These are phyloP conservation scores for Nomada ferruginata DNA, from an alignment of 2,888 invertebrate genomes.

Conservation along the genomic window DNA sequence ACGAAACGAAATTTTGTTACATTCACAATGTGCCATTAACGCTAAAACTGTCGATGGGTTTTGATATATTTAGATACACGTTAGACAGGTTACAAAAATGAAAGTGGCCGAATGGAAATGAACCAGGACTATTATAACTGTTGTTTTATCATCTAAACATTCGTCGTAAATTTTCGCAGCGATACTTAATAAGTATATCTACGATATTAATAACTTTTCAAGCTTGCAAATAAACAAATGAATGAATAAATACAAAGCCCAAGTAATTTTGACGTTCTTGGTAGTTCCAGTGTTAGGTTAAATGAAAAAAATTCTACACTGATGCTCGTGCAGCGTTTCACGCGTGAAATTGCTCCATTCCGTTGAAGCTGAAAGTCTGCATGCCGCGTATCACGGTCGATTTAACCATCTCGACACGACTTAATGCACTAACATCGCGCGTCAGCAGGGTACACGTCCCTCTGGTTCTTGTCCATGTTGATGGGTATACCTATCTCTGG, in stretches of 20 bases:
- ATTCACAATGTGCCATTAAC: too few species aligned
- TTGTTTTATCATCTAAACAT: too few species aligned
- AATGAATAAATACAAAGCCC: not conserved
- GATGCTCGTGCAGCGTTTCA: not conserved
- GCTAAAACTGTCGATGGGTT: too few species aligned
- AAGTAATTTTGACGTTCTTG: not conserved
- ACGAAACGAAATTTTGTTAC: too few species aligned
- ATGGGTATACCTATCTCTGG: slow-evolving; percentile 40
- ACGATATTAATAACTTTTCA: too few species aligned
- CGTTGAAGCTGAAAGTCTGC: slow-evolving; percentile 6
- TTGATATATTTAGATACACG: too few species aligned
- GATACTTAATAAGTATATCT: too few species aligned
- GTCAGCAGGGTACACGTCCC: slow-evolving; percentile 31
- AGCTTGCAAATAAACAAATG: too few species aligned
- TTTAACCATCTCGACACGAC: not conserved
- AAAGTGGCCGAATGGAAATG: too few species aligned
- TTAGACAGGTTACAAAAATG: too few species aligned
- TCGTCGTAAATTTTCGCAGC: too few species aligned
- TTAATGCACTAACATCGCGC: slow-evolving; percentile 18
- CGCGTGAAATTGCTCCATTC: slow-evolving; percentile 8
- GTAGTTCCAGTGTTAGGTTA: not conserved
- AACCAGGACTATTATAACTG: too few species aligned
- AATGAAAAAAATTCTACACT: not conserved
- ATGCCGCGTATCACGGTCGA: slow-evolving; percentile 23
- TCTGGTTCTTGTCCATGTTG: slow-evolving; percentile 30